Evolutionary conservation across 2,113 vertebrate genomes (phyloP).

Genomic region (Isurus oxyrinchus): DNA sequence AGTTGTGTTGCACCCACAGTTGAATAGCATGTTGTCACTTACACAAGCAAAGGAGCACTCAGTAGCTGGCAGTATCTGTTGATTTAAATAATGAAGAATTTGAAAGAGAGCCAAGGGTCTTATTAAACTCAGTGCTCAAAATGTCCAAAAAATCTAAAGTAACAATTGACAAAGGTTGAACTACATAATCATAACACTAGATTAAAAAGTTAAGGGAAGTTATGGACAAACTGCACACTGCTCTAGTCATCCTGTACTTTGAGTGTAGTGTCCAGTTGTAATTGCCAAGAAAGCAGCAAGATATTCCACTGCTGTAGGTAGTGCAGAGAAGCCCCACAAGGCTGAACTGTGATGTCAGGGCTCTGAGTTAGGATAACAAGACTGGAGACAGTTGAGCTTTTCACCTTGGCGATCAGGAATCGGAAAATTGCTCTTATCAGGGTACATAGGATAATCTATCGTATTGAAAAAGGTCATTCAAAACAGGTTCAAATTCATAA

Average conservation of each 20-base stretch:
- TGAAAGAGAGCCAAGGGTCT: neutral
- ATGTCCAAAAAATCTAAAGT: too few species aligned
- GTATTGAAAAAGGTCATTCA: neutral
- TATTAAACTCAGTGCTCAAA: neutral
- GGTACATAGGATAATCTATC: neutral
- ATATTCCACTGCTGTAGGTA: too few species aligned
- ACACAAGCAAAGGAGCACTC: neutral
- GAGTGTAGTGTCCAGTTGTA: too few species aligned
- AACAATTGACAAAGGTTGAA: too few species aligned
- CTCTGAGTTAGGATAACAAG: neutral
- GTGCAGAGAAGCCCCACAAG: neutral
- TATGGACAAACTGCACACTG: too few species aligned
- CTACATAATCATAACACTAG: too few species aligned
- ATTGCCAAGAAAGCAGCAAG: too few species aligned
- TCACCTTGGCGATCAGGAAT: neutral
- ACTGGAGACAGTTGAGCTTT: neutral
- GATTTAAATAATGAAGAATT: neutral
- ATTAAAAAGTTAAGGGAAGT: too few species aligned
- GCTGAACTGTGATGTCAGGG: neutral
- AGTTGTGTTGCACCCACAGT: neutral
- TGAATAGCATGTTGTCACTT: neutral
- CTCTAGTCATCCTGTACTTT: too few species aligned
- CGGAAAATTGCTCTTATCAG: neutral
- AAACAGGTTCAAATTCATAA: neutral
- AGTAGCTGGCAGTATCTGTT: neutral